Evolutionary conservation across 2,888 invertebrate species (phyloP), one percentile per base, ranked within the genome.

Genomic region (Tetranychus piercei): DNA sequence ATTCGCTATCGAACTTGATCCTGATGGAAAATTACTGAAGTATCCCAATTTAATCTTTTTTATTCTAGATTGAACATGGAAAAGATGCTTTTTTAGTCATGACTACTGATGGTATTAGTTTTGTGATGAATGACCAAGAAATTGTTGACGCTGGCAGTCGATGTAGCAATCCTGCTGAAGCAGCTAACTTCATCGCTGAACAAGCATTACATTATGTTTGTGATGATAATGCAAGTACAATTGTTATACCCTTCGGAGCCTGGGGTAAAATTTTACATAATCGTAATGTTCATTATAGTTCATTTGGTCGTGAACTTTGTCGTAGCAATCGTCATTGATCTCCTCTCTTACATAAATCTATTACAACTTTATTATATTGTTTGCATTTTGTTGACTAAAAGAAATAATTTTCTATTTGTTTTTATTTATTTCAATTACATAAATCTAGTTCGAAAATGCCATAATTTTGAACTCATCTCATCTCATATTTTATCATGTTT

Each of bases 161-260:
- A 75, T 82, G 83, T 78, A 79, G 80, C 15, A 81, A 81, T 69
- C 84, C 85, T 0, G 76, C 80, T 43, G 83, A 83, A 74, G 85
- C 84, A 18, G 84, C 85, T 6, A 79, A 80, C 15, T 80, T 82
- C 70, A 78, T 85, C 4, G 82, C 83, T 3, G 85, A 84, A 78
- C 83, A 84, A 80, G 85, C 85, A 1, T 80, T 85, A 75, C 83
- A 84, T 75, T 85, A 83, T 80, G 84, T 84, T 6, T 83, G 85
- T 4, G 84, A 85, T 76, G 85, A 85, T 80, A 85, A 85, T 79
- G 80, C 82, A 64, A 84, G 84, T 3, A 83, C 82, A 43, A 78
- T 85, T 18, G 81, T 85, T 18, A 80, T 85, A 7, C 85, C 85
- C 6, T 82, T 85, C 76, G 85, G 85, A 8, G 83, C 84, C 1